Evolutionary conservation across 2,113 vertebrate species (phyloP), one percentile per base, ranked within the genome.

Genomic region (Monopterus albus): DNA sequence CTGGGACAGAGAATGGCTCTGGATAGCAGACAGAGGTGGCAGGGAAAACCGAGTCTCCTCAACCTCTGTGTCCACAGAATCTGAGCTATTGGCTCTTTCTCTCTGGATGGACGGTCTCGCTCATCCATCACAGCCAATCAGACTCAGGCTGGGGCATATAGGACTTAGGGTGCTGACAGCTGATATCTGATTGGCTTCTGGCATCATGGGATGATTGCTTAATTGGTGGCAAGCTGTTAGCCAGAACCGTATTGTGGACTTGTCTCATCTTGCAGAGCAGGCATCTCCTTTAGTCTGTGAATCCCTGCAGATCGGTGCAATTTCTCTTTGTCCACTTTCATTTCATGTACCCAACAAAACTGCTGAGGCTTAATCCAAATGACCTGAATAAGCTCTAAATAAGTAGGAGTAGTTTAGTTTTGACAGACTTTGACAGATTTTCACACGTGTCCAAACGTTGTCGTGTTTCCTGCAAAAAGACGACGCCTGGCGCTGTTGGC

Each of bases 101-200:
- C 47, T 83, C 62, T 60, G 18, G 50, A 72, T 69, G 78, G 83
- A 83, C 28, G 12, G 55, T 52, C 45, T 66, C 21, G 29, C 55
- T 72, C 17, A 15, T 45, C 45, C 55, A 55, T 87, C 71, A 57
- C 46, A 75, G 79, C 73, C 78, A 84, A 79, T 91, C 83, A 83
- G 21, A 12, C 49, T 63, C 43, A 21, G 46, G 33, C 52, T 35
- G 45, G 71, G 38, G 23, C 70, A 42, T 46, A 60, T 47, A 59
- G 43, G 75, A 64, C 49, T 40, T 15, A 40, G 35, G 43, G 57
- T 86, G 65, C 63, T 50, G 40, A 56, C 46, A 59, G 18, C 53
- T 63, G 65, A 7, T 87, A 82, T 86, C 85, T 87, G 82, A 87
- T 88, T 86, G 81, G 79, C 78, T 15, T n/a, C 42, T n/a, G 36